Evolutionary conservation across 1,140 invertebrate genomes (phyloP).

Genomic region (Bombyx mandarina): DNA sequence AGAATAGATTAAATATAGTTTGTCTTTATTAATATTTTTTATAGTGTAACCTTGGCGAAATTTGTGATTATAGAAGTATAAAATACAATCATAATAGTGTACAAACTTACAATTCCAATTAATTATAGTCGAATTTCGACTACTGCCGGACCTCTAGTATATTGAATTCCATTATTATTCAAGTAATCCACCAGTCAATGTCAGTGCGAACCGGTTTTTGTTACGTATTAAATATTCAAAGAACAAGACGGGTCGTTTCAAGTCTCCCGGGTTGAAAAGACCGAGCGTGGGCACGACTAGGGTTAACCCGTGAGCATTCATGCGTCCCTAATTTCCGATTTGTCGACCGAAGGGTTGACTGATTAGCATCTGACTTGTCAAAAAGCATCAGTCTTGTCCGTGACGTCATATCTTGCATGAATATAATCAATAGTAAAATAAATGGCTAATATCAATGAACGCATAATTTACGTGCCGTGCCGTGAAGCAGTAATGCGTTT

Average conservation of each 20-base stretch:
- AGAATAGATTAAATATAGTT: no score
- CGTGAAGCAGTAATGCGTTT: no score
- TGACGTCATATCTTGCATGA: constrained; percentile 27
- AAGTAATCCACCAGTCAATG: background rate
- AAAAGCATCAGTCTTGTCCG: constrained; percentile 48
- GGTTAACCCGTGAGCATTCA: constrained; percentile 59
- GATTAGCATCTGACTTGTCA: constrained; percentile 67
- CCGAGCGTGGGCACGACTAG: constrained; percentile 30
- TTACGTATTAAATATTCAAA: constrained; percentile 59
- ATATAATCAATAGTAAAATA: constrained; percentile 1
- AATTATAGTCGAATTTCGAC: no score
- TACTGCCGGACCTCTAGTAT: no score
- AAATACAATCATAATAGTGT: no score
- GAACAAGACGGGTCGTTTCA: constrained; percentile 35
- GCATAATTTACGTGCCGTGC: no score
- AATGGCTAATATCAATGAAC: no score
- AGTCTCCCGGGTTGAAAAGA: constrained; percentile 43
- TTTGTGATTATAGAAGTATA: no score
- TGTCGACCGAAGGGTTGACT: constrained; percentile 63
- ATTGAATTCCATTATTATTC: no score
- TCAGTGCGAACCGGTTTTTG: constrained; percentile 32
- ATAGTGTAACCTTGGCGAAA: no score
- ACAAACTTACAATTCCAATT: no score
- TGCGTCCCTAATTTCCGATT: constrained; percentile 67
- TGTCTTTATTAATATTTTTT: no score